A percentile compares a stretch with the other conserved stretches of the same genome.
Conservation (phyloP, 2,797 vertebrate genomes). For the Labeo calbasu region DNA sequence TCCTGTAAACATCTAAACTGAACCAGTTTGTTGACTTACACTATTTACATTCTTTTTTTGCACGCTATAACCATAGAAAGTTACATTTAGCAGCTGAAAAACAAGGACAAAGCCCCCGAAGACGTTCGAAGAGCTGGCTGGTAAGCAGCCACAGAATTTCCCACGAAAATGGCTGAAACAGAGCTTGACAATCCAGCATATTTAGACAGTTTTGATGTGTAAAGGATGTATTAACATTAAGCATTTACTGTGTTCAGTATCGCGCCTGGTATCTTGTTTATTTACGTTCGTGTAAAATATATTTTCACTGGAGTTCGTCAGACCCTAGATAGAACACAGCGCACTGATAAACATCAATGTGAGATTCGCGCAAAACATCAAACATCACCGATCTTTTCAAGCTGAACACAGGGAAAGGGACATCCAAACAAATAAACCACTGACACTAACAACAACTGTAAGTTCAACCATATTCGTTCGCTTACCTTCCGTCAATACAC, state of each 20-base stretch:
- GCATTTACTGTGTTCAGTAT: not conserved
- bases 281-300: not conserved
- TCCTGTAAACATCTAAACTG: not conserved
- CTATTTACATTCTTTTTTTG: not conserved
- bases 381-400: constrained; percentile 15
- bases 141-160: not conserved
- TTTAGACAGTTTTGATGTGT: not conserved
- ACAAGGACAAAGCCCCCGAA: constrained; percentile 17
- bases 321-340: not conserved
- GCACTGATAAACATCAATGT: not conserved
- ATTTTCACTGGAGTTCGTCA: not conserved
- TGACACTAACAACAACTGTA: constrained; percentile 42
- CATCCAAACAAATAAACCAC: constrained; percentile 10
- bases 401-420: not conserved
- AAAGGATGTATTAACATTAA: not conserved
- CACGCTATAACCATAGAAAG: constrained; percentile 11
- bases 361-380: constrained; percentile 15
- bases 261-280: not conserved
- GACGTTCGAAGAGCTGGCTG: not conserved
- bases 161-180: constrained; percentile 11
- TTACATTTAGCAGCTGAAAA: constrained; percentile 7
- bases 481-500: constrained; percentile 76
- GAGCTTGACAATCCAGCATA: not conserved
- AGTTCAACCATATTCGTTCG: constrained; percentile 57
- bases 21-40: not conserved